Evolutionary conservation across 2,797 vertebrate species (phyloP).

Genomic region (Vultur gryphus): DNA sequence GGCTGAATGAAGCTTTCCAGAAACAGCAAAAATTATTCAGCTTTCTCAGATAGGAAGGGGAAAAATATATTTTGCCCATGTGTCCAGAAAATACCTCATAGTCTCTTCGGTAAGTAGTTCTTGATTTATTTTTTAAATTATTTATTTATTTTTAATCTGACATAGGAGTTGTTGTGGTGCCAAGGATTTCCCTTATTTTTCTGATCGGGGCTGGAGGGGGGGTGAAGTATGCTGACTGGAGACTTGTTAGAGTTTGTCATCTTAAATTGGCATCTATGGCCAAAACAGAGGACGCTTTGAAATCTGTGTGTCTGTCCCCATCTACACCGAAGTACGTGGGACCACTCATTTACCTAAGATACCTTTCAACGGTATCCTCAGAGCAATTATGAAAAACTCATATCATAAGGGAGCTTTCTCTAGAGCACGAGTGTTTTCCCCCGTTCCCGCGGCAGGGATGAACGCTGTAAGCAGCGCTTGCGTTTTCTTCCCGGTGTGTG

Average conservation of each 20-base stretch:
- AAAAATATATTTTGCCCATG: not conserved
- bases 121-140: not conserved
- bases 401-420: not conserved
- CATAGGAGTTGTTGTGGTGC: rapidly evolving
- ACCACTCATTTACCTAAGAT: rapidly evolving
- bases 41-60: not conserved
- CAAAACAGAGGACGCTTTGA: not conserved
- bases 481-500: rapidly evolving
- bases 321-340: rapidly evolving
- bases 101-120: not conserved
- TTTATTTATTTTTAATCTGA: not conserved
- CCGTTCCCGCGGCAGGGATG: rapidly evolving
- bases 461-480: rapidly evolving
- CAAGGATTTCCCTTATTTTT: not conserved
- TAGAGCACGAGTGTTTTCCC: not conserved
- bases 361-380: not conserved
- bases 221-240: not conserved
- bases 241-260: not conserved
- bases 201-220: no score
- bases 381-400: no score
- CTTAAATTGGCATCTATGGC: not conserved
- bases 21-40: not conserved
- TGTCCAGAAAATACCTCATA: not conserved
- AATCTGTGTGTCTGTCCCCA: not conserved
- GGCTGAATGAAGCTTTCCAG: not conserved